phyloP scores from a whole-genome alignment of 2,888 invertebrate species.

The Physocephala rufipes region DNA sequence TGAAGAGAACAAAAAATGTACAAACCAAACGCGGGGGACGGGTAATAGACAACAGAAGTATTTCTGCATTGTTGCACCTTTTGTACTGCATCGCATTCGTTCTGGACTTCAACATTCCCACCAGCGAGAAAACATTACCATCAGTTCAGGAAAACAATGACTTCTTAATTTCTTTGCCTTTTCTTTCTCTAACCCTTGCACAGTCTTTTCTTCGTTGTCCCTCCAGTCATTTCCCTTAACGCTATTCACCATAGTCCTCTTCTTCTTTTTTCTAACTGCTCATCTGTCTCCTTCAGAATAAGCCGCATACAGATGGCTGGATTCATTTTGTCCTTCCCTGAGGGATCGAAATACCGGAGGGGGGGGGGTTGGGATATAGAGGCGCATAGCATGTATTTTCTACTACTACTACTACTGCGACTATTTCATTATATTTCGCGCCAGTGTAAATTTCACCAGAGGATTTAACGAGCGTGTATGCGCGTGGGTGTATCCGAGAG shows the following conservation, averaged over 20 bases:
- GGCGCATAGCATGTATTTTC: too few species aligned
- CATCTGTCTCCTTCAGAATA: not conserved
- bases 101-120: not conserved
- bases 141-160: not conserved
- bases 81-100: not conserved
- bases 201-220: too few species aligned
- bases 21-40: not conserved
- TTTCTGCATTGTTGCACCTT: not conserved
- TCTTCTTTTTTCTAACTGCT: not conserved
- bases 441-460: not conserved
- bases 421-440: not conserved
- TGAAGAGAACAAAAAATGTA: too few species aligned
- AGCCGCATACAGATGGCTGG: slow-evolving; percentile 11
- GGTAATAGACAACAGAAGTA: not conserved
- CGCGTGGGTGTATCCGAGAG: not conserved
- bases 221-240: not conserved
- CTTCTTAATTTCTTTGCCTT: not conserved
- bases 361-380: too few species aligned
- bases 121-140: not conserved
- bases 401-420: not conserved
- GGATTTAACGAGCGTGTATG: not conserved
- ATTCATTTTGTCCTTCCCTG: not conserved
- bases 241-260: not conserved
- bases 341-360: not conserved
- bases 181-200: too few species aligned